Conservation (phyloP, 2,797 vertebrate genomes). For the Cercopithecus mitis region DNA sequence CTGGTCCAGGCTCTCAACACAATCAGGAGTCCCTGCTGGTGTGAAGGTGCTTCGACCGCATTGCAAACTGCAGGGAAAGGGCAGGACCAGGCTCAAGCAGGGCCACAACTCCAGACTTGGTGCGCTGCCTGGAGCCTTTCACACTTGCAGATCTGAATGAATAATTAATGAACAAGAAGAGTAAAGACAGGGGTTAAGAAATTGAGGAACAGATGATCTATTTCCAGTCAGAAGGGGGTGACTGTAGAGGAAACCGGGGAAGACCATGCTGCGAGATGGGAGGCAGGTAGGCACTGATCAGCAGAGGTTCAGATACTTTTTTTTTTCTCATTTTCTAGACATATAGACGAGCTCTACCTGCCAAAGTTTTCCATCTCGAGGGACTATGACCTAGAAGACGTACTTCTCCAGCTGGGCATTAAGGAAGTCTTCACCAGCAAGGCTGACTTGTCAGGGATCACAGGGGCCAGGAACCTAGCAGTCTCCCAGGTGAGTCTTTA, state of each 20-base stretch:
- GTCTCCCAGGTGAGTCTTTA: slow-evolving; percentile 57
- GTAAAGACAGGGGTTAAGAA: background rate
- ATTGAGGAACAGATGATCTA: background rate
- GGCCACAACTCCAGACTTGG: too few species aligned
- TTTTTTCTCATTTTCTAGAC: background rate
- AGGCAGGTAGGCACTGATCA: accelerated
- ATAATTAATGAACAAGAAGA: background rate
- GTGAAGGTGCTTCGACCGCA: accelerated
- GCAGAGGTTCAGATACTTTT: accelerated
- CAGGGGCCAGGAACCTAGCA: accelerated
- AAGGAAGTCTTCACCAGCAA: background rate
- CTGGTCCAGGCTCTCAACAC: accelerated
- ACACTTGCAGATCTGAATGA: accelerated
- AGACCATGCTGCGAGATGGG: accelerated
- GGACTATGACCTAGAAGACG: accelerated
- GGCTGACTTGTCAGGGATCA: slow-evolving; percentile 56
- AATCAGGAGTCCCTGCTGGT: too few species aligned
- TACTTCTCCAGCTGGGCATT: slow-evolving; percentile 48
- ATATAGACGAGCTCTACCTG: background rate
- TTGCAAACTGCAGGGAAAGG: accelerated
- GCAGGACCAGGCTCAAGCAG: accelerated
- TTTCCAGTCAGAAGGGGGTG: accelerated
- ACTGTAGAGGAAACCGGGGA: accelerated
- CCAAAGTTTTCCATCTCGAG: slow-evolving; percentile 67
- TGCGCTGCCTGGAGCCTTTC: accelerated